Evolutionary conservation across 2,113 vertebrate genomes (phyloP), one percentile per base, ranked within the genome.

Genomic region (Nesoenas mayeri): DNA sequence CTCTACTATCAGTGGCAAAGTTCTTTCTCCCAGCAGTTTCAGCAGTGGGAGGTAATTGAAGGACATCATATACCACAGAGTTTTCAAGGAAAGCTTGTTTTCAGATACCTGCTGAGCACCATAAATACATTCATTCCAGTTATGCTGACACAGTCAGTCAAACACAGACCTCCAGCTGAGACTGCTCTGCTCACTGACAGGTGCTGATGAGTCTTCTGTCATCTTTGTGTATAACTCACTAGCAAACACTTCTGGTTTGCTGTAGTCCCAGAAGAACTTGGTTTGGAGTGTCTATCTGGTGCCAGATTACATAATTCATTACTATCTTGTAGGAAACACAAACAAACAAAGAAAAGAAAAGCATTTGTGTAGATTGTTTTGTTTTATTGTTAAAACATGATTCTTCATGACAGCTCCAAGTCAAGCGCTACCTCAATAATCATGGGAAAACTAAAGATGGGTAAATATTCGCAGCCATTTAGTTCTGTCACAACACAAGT

Each of bases 51-150:
- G 38, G 44, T 67, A 42, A 90, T 7, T 67, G 91, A 50, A 85
- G 61, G 53, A 72, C 61, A 78, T 8, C 66, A 66, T 51, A 57
- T 3, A 70, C 28, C 69, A 54, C 22, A 22, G 54, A 25, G 21
- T 83, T 92, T 86, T 62, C 77, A 78, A 81, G 40, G 56, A 80
- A 91, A 83, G 80, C 22, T 86, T 92, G 51, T 77, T 87, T 92
- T 64, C 84, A 64, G 69, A 48, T 47, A 28, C 72, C 80, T 88
- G 87, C 64, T 87, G 91, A 78, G 91, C 60, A 71, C 40, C 72
- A 73, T 53, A 78, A 77, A 66, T 31, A 36, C 47, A 40, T 72
- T 73, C 22, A 54, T 40, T 19, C 51, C 36, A 67, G 21, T 21
- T 75, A 56, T 48, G 62, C 34, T 85, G 79, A 54, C 4, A 2